Evolutionary conservation across 2,888 invertebrate genomes (phyloP), one percentile per base, ranked within the genome.

Genomic region (Melieria crassipennis): DNA sequence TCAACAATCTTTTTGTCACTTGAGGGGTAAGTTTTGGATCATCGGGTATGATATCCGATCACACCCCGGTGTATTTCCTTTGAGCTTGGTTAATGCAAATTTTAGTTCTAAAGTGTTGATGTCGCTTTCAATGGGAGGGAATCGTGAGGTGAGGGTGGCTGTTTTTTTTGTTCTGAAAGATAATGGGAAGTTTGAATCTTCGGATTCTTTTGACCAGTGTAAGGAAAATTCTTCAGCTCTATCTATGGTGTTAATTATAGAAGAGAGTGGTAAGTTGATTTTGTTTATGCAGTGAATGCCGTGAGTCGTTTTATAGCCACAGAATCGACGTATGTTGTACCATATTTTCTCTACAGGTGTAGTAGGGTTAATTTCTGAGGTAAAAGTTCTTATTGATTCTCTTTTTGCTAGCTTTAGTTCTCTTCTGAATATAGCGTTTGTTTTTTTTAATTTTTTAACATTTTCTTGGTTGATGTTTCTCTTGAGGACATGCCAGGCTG

Each of bases 401-500:
- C 30, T 30, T 30, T 30, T 30, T 1, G 30, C 30, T 30, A 30
- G 30, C 30, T 30, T 30, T 30, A 30, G 30, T 30, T 30, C 30
- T 30, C 63, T 16, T 48, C 42, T 57, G 13, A 57, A 57, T 30
- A 57, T 57, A 16, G 57, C 57, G 42, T 57, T 57, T 30, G 30
- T 10, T 57, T 42, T n/a, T 57, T 57, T 57, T 1, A 30, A 57
- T 42, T 42, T 57, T 9, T 30, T 57, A 16, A 57, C 57, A 16
- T 5, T 57, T 16, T 10, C 57, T 57, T 57, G 57, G 16, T 57
- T 57, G 42, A 57, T 57, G 16, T 57, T 57, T 57, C 57, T 16
- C 42, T 57, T 57, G 57, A 57, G 57, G 57, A 42, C 6, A 57
- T 57, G 16, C 13, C 16, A 57, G 30, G 30, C 30, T 30, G 30